Evolutionary conservation across 2,888 invertebrate species (phyloP), one percentile per base, ranked within the genome.

Genomic region (Aelia acuminata): DNA sequence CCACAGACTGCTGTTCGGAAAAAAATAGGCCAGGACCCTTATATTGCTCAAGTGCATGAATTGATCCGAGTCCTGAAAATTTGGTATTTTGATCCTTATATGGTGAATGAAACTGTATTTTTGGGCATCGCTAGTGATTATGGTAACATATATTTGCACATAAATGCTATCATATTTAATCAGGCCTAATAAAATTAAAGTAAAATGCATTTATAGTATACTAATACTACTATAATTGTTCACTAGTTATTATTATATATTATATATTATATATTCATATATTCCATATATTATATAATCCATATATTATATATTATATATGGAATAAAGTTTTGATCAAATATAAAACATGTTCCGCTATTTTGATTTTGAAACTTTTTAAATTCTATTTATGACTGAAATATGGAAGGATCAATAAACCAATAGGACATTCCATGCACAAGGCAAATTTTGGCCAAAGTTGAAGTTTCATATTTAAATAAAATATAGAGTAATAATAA

Each of bases 31-130:
- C 53, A 70, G 49, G 49, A 84, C 26, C 87, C 87, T n/a, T 80
- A 75, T 31, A 87, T 84, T 49, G 48, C 70, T 15, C 80, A 87
- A 48, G 80, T 87, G 35, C 8, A 43, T 10, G 87, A 87, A 87
- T 26, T 87, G 35, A 80, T 80, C 20, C 26, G 75, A 47, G 47
- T 87, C 8, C 35, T 87, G 84, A 75, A 87, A 87, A 87, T 87
- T 35, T 87, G 87, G 87, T 48, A 53, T 39, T 49, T 80, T 31
- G 87, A 87, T 50, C 87, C 87, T 50, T 49, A 47, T 11, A 49
- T 75, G 80, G 43, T 49, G 20, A 31, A 15, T 48, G 87, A 87
- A 70, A 63, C 43, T 26, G 20, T 31, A 26, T 87, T 87, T 63
- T 47, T 87, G 57, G 87, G 87, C 47, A 87, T 87, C 43, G 70